Evolutionary conservation across 2,113 vertebrate species (phyloP).

Genomic region (Alouatta palliata): DNA sequence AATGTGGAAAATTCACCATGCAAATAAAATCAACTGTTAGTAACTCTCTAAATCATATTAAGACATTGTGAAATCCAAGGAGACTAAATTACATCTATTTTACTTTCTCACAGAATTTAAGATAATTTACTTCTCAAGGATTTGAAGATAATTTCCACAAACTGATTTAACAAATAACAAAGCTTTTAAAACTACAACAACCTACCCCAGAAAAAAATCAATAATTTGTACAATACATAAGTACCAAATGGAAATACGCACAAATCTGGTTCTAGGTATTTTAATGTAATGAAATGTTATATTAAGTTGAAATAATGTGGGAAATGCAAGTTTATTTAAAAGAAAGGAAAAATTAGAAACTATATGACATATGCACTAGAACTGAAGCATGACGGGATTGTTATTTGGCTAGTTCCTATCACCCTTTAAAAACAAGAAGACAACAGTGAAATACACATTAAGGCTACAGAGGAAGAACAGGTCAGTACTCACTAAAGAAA

Average conservation of each 20-base stretch:
- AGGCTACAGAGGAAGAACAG: neutral
- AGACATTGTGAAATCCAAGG: neutral
- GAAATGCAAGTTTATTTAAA: neutral
- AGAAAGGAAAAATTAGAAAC: constrained; percentile 13
- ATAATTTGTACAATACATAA: neutral
- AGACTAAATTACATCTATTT: neutral
- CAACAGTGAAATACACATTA: neutral
- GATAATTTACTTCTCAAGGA: constrained; percentile 20
- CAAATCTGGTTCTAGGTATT: neutral
- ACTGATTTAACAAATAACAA: constrained; percentile 19
- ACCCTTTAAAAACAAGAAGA: neutral
- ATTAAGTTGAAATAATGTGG: neutral
- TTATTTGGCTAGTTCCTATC: neutral
- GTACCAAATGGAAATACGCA: constrained; percentile 34
- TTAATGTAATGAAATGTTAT: constrained; percentile 18
- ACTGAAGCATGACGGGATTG: neutral
- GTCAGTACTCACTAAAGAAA: neutral
- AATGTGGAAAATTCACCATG: constrained; percentile 28
- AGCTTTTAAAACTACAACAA: constrained; percentile 17
- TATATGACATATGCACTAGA: neutral
- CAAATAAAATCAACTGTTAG: constrained; percentile 34
- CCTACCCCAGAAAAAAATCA: neutral
- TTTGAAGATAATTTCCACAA: constrained; percentile 1
- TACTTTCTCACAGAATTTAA: constrained; percentile 24
- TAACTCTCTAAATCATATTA: neutral